Evolutionary conservation across 64 coral and sea anemone genomes (phyloP), one percentile per base, ranked within the genome.

Genomic region (Pocillopora verrucosa): DNA sequence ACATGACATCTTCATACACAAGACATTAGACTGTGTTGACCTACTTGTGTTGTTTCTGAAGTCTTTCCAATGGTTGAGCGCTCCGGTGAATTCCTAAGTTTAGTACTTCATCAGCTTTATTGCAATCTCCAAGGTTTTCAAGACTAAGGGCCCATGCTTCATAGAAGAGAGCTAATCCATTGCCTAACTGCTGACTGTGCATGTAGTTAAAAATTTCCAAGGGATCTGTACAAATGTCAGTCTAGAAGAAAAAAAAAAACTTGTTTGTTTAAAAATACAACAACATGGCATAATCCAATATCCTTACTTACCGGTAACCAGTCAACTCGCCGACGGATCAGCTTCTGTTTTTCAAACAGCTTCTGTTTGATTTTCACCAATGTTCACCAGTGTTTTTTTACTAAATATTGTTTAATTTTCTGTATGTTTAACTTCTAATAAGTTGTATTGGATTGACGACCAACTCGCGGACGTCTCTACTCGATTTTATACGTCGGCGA

Each of bases 101-200:
- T 25, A 87, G 89, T 1, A 99, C 91, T 76, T 99, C 93, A 77
- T 99, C 97, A 38, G 97, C 97, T 74, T 95, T 99, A 70, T 93
- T 90, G 61, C 61, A 26, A 78, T 95, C 88, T 15, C 91, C 97
- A 37, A 81, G 34, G 73, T 76, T 88, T 78, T 99, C 97, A 34
- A 92, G 61, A 12, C 75, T 41, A 64, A 88, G 90, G 59, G 97
- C 93, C 97, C 97, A 99, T 25, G 91, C 81, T 75, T 91, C 90
- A 45, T 95, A 99, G 83, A 99, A 93, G 2, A 91, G 60, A 34
- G 94, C 91, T 61, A 95, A 76, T 13, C 77, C 45, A 75, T 73
- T 93, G 68, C 93, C 93, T 5, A 95, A 64, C 64, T 89, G 80
- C 37, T 95, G 94, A 19, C 93, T 93, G 91, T 95, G 89, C 90